These are phyloP conservation scores for Lycophotia porphyrea DNA, from an alignment of 2,888 invertebrate species.

Conservation along the genomic window DNA sequence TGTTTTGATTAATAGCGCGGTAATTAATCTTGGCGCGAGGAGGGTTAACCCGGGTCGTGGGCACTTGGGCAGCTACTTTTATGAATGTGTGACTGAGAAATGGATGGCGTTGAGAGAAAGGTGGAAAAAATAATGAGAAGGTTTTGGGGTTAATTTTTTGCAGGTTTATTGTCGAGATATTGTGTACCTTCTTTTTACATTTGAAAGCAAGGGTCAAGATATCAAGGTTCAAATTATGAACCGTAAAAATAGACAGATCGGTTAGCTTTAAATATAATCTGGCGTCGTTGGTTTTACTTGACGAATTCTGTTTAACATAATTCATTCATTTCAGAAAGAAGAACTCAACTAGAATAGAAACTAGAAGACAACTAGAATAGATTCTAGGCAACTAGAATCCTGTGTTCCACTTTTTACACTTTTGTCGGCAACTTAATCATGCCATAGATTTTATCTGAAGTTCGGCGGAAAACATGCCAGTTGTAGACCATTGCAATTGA, in stretches of 20 bases:
- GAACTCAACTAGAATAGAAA: no score
- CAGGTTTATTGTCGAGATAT: not conserved
- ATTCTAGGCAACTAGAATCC: no score
- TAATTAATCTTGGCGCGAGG: slow-evolving; percentile 63
- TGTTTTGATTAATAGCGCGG: slow-evolving; percentile 62
- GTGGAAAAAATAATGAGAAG: not conserved
- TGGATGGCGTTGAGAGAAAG: not conserved
- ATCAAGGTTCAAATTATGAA: not conserved
- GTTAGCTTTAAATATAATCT: not conserved
- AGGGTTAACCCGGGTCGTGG: slow-evolving; percentile 45
- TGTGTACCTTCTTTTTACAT: not conserved
- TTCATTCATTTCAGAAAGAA: not conserved
- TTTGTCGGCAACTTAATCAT: not conserved
- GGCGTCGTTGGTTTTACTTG: not conserved
- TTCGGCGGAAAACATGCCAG: not conserved
- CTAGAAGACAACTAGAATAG: no score
- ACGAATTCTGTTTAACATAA: not conserved
- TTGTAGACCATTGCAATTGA: not conserved
- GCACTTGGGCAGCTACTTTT: not conserved
- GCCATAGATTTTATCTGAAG: not conserved
- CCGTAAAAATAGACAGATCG: not conserved
- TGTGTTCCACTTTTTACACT: not conserved
- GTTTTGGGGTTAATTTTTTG: not conserved
- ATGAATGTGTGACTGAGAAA: slow-evolving; percentile 40
- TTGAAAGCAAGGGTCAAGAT: not conserved